These are phyloP conservation scores for Girardinichthys multiradiatus DNA, from an alignment of 2,113 vertebrate species.

Conservation along the genomic window DNA sequence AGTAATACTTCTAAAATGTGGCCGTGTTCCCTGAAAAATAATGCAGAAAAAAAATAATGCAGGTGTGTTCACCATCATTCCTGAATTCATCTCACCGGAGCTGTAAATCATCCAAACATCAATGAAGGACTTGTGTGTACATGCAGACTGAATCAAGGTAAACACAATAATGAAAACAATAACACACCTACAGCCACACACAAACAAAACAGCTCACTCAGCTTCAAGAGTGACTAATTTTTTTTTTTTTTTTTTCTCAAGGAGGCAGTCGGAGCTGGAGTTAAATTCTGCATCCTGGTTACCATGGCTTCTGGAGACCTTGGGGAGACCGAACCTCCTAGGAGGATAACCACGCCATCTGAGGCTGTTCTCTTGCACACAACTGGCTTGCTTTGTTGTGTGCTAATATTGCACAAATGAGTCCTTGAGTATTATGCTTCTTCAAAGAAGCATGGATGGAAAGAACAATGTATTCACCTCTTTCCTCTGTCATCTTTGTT, in stretches of 20 bases:
- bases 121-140: slow-evolving; percentile 21
- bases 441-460: slow-evolving; percentile 56
- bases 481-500: slow-evolving; percentile 68
- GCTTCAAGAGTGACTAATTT: slow-evolving; percentile 16
- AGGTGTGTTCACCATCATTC: slow-evolving; percentile 40
- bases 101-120: slow-evolving; percentile 33
- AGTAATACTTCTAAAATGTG: slow-evolving; percentile 52
- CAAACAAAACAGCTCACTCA: slow-evolving; percentile 5
- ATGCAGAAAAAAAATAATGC: slow-evolving; percentile 32
- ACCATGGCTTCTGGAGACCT: slow-evolving; percentile 24
- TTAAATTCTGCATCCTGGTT: slow-evolving; percentile 43
- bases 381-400: slow-evolving; percentile 26
- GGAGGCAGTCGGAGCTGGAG: slow-evolving; percentile 1
- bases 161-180: slow-evolving; percentile 28
- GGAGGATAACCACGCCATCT: slow-evolving; percentile 26
- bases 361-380: slow-evolving; percentile 37
- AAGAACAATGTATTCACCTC: slow-evolving; percentile 60
- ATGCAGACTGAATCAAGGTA: slow-evolving; percentile 28
- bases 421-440: slow-evolving; percentile 64
- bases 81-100: slow-evolving; percentile 31
- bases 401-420: slow-evolving; percentile 68
- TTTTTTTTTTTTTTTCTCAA: slow-evolving; percentile 11
- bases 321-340: slow-evolving; percentile 11
- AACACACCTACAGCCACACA: slow-evolving; percentile 1
- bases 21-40: slow-evolving; percentile 31